Conservation (phyloP, 2,888 invertebrate species). For the Limulus polyphemus region DNA sequence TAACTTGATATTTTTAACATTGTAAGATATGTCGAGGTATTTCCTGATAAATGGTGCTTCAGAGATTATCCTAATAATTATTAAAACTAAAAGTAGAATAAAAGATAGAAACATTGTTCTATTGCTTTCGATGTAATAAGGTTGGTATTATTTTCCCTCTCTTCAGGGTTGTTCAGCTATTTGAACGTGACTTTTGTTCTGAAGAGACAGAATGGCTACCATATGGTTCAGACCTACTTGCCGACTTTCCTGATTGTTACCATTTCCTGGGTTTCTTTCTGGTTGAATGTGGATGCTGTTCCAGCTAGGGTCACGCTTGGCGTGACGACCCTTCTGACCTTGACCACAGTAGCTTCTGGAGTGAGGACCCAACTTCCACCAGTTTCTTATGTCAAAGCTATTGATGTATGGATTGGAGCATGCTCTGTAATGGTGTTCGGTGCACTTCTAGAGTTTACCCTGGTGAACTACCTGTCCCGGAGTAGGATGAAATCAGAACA, state of each 20-base stretch:
- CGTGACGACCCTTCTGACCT: conserved; percentile 25
- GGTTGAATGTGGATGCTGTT: conserved; percentile 25
- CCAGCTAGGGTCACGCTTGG: conserved; percentile 27
- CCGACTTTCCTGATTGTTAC: conserved; percentile 22
- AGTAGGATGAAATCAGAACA: conserved; percentile 24
- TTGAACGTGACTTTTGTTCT: conserved; percentile 10
- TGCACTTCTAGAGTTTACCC: conserved; percentile 40
- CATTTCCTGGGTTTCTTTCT: conserved; percentile 28
- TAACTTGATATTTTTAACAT: too few species aligned
- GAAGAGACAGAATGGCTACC: conserved; percentile 16
- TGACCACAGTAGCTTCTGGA: conserved; percentile 26
- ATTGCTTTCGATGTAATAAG: too few species aligned
- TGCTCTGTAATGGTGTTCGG: conserved; percentile 39
- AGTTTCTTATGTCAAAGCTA: conserved; percentile 30
- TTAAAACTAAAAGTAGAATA: too few species aligned
- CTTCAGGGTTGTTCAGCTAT: conserved; percentile 20
- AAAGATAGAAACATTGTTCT: too few species aligned
- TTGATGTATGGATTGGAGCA: conserved; percentile 31
- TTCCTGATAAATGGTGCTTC: too few species aligned
- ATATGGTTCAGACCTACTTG: conserved; percentile 19
- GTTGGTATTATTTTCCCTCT: neutral
- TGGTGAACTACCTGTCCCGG: conserved; percentile 40
- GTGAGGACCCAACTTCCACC: conserved; percentile 27
- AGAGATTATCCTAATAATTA: too few species aligned
- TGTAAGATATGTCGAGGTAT: too few species aligned